Evolutionary conservation across 2,113 vertebrate genomes (phyloP).

Genomic region (Panthera leo): DNA sequence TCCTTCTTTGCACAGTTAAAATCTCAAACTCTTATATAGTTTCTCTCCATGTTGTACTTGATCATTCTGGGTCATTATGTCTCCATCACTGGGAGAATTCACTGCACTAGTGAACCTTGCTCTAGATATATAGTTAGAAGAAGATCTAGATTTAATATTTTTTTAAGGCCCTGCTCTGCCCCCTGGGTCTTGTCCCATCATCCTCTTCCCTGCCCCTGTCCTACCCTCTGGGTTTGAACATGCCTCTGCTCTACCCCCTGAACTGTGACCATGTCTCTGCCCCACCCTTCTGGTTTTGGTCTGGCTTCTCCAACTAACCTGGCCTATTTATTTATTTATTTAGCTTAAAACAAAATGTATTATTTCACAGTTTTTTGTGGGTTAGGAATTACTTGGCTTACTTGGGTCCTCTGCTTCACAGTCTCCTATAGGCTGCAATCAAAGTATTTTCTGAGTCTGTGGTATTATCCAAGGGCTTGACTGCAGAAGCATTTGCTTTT

Average conservation of each 20-base stretch:
- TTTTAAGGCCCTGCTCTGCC: background rate
- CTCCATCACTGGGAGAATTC: background rate
- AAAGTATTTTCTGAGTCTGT: background rate
- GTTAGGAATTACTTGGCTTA: background rate
- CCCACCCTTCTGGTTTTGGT: background rate
- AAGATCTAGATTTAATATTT: background rate
- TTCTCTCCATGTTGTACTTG: background rate
- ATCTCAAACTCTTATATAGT: background rate
- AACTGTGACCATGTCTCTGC: background rate
- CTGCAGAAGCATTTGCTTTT: background rate
- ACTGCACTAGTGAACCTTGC: background rate
- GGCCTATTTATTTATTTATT: background rate
- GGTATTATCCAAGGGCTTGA: background rate
- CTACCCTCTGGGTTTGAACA: background rate
- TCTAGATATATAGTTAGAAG: background rate
- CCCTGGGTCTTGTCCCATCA: background rate
- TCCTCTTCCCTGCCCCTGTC: background rate
- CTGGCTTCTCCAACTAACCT: background rate
- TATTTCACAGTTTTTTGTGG: background rate
- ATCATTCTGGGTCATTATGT: background rate
- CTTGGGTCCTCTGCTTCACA: background rate
- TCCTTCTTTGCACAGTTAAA: background rate
- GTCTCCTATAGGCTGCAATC: background rate
- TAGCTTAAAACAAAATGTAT: background rate
- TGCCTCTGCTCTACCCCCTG: background rate